These are phyloP conservation scores for Euzophera pinguis DNA, from an alignment of 2,888 invertebrate species.

Conservation along the genomic window DNA sequence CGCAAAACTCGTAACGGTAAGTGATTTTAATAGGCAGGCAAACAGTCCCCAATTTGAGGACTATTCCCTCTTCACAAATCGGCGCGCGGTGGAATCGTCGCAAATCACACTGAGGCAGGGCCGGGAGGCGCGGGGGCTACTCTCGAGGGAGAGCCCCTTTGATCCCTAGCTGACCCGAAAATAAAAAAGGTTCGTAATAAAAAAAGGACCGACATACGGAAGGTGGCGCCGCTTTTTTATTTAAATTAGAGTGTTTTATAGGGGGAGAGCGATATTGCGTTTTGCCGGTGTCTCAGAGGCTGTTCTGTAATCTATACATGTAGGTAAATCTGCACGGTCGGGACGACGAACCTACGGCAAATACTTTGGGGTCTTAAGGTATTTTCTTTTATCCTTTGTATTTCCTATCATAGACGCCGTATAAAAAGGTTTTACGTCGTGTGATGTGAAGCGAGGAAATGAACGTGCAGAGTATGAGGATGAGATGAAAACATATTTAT, in stretches of 20 bases:
- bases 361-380: conserved; percentile 50
- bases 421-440: conserved; percentile 33
- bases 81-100: conserved; percentile 69
- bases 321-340: conserved; percentile 49
- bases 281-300: conserved; percentile 71
- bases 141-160: conserved; percentile 75
- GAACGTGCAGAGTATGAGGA: conserved; percentile 16
- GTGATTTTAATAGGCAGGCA: conserved; percentile 76
- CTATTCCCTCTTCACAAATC: conserved; percentile 77
- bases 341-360: conserved; percentile 55
- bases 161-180: conserved; percentile 79
- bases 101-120: conserved; percentile 69
- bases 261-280: conserved; percentile 77
- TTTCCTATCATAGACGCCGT: conserved; percentile 36
- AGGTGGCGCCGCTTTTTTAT: conserved; percentile 80
- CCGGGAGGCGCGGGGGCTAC: conserved; percentile 36
- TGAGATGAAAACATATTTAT: conserved; percentile 4
- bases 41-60: conserved; percentile 71
- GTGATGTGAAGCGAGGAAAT: conserved; percentile 24
- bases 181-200: conserved; percentile 80
- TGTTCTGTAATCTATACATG: conserved; percentile 62
- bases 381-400: conserved; percentile 44
- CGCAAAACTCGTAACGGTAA: conserved; percentile 54
- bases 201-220: conserved; percentile 78
- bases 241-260: conserved; percentile 80